Evolutionary conservation across 2,888 invertebrate species (phyloP).

Genomic region (Cinara cedri): DNA sequence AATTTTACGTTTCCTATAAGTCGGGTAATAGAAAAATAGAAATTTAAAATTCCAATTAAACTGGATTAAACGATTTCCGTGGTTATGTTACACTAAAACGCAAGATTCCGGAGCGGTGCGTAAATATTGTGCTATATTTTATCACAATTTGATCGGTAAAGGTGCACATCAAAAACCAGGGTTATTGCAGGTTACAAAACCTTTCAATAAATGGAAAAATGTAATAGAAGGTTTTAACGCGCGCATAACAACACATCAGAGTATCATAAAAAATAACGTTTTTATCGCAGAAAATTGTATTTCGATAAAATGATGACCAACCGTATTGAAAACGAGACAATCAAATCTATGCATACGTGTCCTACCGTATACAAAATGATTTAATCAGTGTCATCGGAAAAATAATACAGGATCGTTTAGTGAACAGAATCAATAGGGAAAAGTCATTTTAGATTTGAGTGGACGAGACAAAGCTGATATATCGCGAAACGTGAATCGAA

Average conservation of each 20-base stretch:
- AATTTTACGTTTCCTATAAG: too few relatives aligned
- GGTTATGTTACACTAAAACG: conserved; percentile 13
- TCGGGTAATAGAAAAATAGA: too few relatives aligned
- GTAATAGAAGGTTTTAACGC: background rate
- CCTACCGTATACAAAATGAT: conserved; percentile 32
- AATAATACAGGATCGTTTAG: conserved; percentile 21
- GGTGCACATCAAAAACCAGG: background rate
- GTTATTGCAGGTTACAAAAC: background rate
- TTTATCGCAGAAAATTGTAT: too few relatives aligned
- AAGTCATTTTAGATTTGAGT: conserved; percentile 19
- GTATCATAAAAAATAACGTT: background rate
- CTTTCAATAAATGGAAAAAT: conserved; percentile 13
- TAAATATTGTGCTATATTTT: background rate
- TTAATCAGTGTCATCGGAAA: background rate
- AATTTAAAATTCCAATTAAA: conserved; percentile 9
- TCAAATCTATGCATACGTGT: conserved; percentile 4
- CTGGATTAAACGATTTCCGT: background rate
- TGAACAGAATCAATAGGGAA: conserved; percentile 21
- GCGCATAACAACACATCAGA: background rate
- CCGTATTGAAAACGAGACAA: conserved; percentile 12
- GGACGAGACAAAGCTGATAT: background rate
- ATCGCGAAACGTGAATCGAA: background rate
- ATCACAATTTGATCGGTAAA: background rate
- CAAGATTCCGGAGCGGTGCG: background rate
- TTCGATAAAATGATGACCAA: conserved; percentile 27